Evolutionary conservation across 1,140 invertebrate species (phyloP), one percentile per base, ranked within the genome.

Genomic region (Meloidogyne hapla): DNA sequence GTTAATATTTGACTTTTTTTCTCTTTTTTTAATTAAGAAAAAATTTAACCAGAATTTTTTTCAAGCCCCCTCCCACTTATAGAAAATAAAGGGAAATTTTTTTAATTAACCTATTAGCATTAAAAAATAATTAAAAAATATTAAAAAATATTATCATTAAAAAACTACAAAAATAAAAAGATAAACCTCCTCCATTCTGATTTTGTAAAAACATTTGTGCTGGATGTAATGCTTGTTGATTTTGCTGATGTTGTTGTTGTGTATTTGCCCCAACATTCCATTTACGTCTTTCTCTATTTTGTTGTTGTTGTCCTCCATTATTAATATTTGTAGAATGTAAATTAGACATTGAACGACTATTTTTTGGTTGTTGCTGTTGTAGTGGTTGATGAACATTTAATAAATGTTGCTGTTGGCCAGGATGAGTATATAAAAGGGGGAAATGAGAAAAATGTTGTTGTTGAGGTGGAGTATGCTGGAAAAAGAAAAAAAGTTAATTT

Each of bases 321-420:
- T 48, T 72, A 65, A 65, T 75, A 21, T 18, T 76, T 13, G 80
- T 45, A 40, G 63, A 26, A 66, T 80, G 73, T 61, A 82, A 62
- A 65, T 83, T 82, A 23, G 80, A 82, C 81, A 82, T 83, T 38
- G 80, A 82, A 12, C 80, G 73, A 66, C 74, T 78, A 65, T 40
- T 38, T 75, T 26, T 40, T 26, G n/a, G 62, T 74, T 26, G 23
- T n/a, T 68, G 66, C 5, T 26, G 64, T 26, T 40, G 66, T 18
- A 10, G 33, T 38, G 5, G 26, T 67, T 65, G 63, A 21, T 38
- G 33, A 33, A 63, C n/a, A 64, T 64, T 61, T 25, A 63, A 73
- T 66, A 33, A 33, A 42, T 75, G 73, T 67, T 75, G 74, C 33
- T 74, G 65, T 26, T 75, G 74, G 18, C 26, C 40, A 26, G 63